Evolutionary conservation across 2,113 vertebrate genomes (phyloP).

Genomic region (Mixornis gularis): DNA sequence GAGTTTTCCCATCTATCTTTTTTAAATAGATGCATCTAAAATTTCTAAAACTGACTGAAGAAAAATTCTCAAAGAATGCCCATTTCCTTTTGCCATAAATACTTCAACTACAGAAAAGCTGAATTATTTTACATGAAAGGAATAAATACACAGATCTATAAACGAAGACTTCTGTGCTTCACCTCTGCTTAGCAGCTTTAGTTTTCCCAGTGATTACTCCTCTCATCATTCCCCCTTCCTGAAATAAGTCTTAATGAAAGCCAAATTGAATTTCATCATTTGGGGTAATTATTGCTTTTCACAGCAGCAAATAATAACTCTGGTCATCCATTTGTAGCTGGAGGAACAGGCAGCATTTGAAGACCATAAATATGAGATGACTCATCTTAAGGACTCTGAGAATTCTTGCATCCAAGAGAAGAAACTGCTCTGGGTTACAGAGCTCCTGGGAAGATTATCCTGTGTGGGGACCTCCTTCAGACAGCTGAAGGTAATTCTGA

Average conservation of each 20-base stretch:
- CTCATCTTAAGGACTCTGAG: neutral
- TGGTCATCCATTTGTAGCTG: slow-evolving; percentile 16
- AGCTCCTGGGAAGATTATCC: neutral
- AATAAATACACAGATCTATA: neutral
- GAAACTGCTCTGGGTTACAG: neutral
- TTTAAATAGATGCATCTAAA: neutral
- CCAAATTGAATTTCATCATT: slow-evolving; percentile 30
- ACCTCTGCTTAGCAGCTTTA: neutral
- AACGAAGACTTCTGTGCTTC: neutral
- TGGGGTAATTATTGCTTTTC: slow-evolving; percentile 22
- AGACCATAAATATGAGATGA: slow-evolving; percentile 9
- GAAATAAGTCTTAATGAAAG: slow-evolving; percentile 36
- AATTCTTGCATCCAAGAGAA: neutral
- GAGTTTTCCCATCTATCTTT: neutral
- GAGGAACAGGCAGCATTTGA: neutral
- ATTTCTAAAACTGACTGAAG: neutral
- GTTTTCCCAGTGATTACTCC: neutral
- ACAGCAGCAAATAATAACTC: slow-evolving; percentile 25
- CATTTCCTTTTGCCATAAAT: neutral
- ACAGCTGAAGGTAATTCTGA: neutral
- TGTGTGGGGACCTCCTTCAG: neutral
- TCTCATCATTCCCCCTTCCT: neutral
- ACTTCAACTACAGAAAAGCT: neutral
- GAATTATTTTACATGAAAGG: neutral
- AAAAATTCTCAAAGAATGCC: neutral